Base-by-base conservation (phyloP, 2,113 vertebrate species). In the Ciconia stormi region DNA sequence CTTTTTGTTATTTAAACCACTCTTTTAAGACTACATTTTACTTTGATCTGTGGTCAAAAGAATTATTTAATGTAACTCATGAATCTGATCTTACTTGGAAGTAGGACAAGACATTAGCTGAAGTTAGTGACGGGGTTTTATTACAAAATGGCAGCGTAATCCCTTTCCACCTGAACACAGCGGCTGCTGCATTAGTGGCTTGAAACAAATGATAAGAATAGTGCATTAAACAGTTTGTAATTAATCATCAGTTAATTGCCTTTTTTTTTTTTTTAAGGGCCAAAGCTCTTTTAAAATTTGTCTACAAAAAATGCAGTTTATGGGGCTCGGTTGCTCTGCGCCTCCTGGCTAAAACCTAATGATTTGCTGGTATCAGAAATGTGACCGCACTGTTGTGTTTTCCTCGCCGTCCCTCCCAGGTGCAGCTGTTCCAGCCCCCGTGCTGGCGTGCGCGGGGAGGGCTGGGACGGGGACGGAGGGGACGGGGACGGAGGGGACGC, bases 361-460 rank as follows among this genome's bases (percentile, higher is more conserved):
- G 13, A 13, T 66, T 26, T 63, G 52, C 59, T 58, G 81, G 23
- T 47, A 5, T n/a, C 70, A 40, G 65, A 16, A 25, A 8, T 0
- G 0, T 1, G 11, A 13, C 7, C 3, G 4, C 13, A 16, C 55
- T 30, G 6, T 16, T 22, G 17, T 40, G 71, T 32, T 30, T 36
- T 6, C 19, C 62, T 62, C 25, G 0, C 29, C 50, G 47, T 32
- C 53, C 49, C 32, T 71, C 56, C 44, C 30, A 10, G 2, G 1
- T 19, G 46, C 46, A 12, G 46, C 40, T 17, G 0, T 29, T 70
- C 32, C 11, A 3, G 52, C 19, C 40, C 44, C 3, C 20, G 19
- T 2, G 8, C 47, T 34, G 67, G 16, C 0, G 4, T 0, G 1
- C 3, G 62, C 3, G 5, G 23, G 18, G 13, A 55, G 58, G 17